Evolutionary conservation across 1,140 invertebrate species (phyloP), one percentile per base, ranked within the genome.

Genomic region (Atopsyche davidsoni): DNA sequence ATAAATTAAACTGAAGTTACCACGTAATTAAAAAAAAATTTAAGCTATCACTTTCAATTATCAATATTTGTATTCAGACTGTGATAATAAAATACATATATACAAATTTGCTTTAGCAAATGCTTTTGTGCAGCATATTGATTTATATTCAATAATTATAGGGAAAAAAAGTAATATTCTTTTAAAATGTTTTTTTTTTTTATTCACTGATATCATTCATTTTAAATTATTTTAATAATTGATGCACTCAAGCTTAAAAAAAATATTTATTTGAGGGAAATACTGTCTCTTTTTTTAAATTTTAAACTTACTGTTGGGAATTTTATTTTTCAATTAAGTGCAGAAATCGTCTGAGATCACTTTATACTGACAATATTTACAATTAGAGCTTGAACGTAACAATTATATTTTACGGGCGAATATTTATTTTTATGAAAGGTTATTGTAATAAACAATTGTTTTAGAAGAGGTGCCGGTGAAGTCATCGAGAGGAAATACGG

Each of bases 401-500:
- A 28, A 28, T 28, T 7, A 6, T 7, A 28, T 28, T 28, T 28
- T n/a, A 28, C 6, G n/a, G 24, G n/a, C 24, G 24, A 7, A 28
- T 6, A 28, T 28, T 6, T 28, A 7, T 28, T 28, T 28, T 7
- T 28, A 28, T 7, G n/a, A 28, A n/a, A 28, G 6, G n/a, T n/a
- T 28, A 28, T 7, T 28, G 24, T 28, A 28, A 28, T 28, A 7
- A n/a, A 21, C 10, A 22, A 32, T 53, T 56, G 41, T 69, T 63
- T n/a, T 55, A 77, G 73, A 46, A 17, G 53, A 13, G 68, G 68
- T 18, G 69, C 62, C 14, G 79, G 79, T 1, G 76, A 81, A 61
- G 66, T 83, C 0, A 63, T 78, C 19, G 63, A 66, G 7, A 65
- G 73, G 32, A 70, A 69, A 1, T 75, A 69, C 25, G 81, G 81